phyloP scores from a whole-genome alignment of 1,140 invertebrate species.

The Zaprionus camerounensis region DNA sequence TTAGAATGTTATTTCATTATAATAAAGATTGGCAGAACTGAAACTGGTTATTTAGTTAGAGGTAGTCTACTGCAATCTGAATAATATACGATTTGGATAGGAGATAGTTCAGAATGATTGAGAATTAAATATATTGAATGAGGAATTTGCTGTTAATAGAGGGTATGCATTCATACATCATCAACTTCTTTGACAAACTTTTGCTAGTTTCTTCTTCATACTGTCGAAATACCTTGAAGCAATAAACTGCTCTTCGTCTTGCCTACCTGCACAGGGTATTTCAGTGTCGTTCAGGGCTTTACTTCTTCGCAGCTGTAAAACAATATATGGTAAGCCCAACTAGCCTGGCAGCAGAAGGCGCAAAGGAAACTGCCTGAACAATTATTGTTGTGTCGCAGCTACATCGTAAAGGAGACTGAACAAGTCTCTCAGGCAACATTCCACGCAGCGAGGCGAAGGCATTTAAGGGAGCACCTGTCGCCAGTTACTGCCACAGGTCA shows the following conservation, averaged over 20 bases:
- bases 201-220: neutral
- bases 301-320: constrained; percentile 43
- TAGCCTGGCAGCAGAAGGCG: constrained; percentile 20
- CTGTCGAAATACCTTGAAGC: neutral
- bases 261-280: neutral
- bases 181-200: neutral
- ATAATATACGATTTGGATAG: neutral
- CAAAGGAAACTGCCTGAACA: constrained; percentile 35
- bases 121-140: neutral
- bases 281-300: neutral
- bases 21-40: neutral
- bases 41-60: neutral
- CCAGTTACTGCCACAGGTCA: constrained; percentile 2
- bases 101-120: neutral
- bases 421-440: constrained; percentile 65
- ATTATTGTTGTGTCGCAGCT: constrained; percentile 58
- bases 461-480: constrained; percentile 63
- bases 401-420: constrained; percentile 67
- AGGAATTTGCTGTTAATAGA: too few relatives aligned
- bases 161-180: neutral
- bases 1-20: neutral
- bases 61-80: neutral
- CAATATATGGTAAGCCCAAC: constrained; percentile 55
- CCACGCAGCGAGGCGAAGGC: constrained; percentile 33
- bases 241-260: neutral